Evolutionary conservation across 2,113 vertebrate species (phyloP).

Genomic region (Sardina pilchardus): DNA sequence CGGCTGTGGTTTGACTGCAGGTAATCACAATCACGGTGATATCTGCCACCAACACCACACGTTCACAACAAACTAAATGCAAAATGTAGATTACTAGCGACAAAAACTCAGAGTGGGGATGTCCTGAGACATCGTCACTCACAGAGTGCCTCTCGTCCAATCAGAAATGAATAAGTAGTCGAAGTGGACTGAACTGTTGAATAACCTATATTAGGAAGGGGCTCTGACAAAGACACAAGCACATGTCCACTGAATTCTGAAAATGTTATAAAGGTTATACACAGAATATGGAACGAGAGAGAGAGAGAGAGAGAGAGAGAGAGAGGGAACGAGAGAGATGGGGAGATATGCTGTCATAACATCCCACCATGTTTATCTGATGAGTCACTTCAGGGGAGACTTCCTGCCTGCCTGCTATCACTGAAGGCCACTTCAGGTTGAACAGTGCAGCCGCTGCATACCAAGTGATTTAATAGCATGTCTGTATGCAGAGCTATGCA

Average conservation of each 20-base stretch:
- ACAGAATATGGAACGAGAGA: neutral
- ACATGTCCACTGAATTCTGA: neutral
- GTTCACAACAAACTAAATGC: no score
- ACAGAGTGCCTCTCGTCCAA: no score
- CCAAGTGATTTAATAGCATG: neutral
- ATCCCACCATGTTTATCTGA: neutral
- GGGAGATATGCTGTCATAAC: neutral
- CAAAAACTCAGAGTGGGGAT: no score
- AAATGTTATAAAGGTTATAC: neutral
- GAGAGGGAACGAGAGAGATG: neutral
- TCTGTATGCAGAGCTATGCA: slow-evolving; percentile 1
- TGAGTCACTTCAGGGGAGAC: neutral
- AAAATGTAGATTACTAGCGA: no score
- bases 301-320: neutral
- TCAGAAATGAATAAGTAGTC: no score
- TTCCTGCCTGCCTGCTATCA: neutral
- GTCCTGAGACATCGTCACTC: no score
- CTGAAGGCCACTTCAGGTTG: slow-evolving; percentile 8
- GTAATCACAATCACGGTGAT: no score
- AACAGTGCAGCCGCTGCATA: neutral
- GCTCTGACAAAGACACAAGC: neutral
- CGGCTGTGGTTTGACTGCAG: no score
- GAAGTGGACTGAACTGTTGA: no score
- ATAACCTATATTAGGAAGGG: no score
- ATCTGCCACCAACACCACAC: no score